These are phyloP conservation scores for Cyanocitta stelleri DNA, from an alignment of 2,113 vertebrate genomes.

Conservation along the genomic window DNA sequence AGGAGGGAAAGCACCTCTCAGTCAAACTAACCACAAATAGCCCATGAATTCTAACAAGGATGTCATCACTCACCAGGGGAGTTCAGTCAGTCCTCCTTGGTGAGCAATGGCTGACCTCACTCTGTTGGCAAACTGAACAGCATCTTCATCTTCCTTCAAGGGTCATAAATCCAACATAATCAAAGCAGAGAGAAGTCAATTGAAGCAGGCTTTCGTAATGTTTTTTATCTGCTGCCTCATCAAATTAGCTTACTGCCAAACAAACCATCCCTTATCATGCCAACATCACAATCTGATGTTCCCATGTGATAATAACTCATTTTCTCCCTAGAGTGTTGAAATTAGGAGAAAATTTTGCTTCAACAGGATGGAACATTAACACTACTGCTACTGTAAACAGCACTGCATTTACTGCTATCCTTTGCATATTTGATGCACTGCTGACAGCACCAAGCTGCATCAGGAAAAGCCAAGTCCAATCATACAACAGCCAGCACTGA, in stretches of 20 bases:
- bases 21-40: background rate
- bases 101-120: constrained; percentile 89
- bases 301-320: background rate
- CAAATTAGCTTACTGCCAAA: background rate
- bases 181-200: background rate
- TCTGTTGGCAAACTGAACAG: constrained; percentile 90
- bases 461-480: background rate
- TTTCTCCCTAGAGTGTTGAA: background rate
- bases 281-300: background rate
- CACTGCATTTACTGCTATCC: background rate
- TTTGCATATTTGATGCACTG: background rate
- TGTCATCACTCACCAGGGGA: constrained; percentile 81
- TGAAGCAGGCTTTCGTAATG: background rate
- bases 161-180: background rate
- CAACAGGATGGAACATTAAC: background rate
- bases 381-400: background rate
- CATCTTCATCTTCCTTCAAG: constrained; percentile 85
- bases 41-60: background rate
- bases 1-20: background rate
- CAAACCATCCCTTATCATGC: background rate
- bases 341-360: background rate
- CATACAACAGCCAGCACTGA: background rate
- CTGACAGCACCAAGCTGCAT: background rate
- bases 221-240: background rate
- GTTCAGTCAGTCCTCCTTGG: constrained; percentile 89